A percentile compares a stretch with the other conserved stretches of the same genome.
These are phyloP conservation scores for Lasioglossum villosulum DNA, from an alignment of 2,888 invertebrate species.

Conservation along the genomic window DNA sequence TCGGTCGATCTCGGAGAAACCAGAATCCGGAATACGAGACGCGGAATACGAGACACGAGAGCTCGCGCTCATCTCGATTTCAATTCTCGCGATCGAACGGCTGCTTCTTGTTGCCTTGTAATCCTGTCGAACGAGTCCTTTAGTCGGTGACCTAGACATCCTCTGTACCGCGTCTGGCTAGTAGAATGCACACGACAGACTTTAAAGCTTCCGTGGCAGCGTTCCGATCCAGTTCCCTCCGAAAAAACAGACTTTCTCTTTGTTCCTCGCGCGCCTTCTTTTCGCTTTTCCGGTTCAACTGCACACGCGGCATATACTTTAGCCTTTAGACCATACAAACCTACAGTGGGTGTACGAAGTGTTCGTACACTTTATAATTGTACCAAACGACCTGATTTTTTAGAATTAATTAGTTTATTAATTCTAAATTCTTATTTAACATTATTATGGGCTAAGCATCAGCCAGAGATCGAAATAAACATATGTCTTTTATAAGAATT, in stretches of 20 bases:
- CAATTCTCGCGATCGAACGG: conserved; percentile 45
- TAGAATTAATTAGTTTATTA: no score
- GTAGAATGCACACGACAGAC: background rate
- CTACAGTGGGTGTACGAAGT: no score
- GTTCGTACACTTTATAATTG: no score
- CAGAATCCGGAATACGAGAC: conserved; percentile 68
- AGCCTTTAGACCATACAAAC: no score
- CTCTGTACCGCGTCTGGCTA: background rate
- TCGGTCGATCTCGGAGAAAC: conserved; percentile 51
- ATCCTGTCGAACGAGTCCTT: conserved; percentile 40
- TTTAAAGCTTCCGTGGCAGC: conserved; percentile 1
- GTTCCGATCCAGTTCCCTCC: background rate
- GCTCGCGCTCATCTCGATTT: conserved; percentile 65
- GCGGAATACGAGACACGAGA: conserved; percentile 50
- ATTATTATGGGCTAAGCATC: no score
- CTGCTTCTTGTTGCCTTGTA: conserved; percentile 27
- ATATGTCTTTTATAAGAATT: background rate
- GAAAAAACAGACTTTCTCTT: conserved; percentile 11
- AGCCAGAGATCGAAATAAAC: background rate
- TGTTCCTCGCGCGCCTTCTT: background rate
- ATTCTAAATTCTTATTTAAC: no score
- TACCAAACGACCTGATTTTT: no score
- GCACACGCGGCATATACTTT: background rate
- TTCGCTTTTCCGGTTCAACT: background rate
- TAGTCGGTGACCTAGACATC: conserved; percentile 46